A percentile compares a stretch with the other conserved stretches of the same genome.
Evolutionary conservation across 2,888 invertebrate species (phyloP).

Genomic region (Bembecia ichneumoniformis): DNA sequence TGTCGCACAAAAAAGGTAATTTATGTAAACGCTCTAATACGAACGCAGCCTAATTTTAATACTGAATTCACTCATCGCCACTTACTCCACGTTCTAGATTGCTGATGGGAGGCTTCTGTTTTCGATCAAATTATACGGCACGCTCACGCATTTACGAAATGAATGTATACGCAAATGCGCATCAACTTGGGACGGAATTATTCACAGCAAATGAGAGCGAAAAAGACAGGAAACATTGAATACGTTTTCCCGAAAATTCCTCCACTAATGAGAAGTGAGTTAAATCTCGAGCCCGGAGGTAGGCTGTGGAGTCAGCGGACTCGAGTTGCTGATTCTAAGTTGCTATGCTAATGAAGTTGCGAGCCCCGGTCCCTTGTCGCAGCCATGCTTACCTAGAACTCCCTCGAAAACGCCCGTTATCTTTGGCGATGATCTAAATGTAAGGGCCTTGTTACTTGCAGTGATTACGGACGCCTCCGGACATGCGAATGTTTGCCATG

Average conservation of each 20-base stretch:
- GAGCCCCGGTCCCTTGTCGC: slow-evolving; percentile 20
- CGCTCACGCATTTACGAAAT: slow-evolving; percentile 30
- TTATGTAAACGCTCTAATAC: not conserved
- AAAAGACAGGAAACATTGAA: slow-evolving; percentile 30
- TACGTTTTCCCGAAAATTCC: slow-evolving; percentile 52
- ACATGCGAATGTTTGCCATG: slow-evolving; percentile 46
- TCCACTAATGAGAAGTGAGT: slow-evolving; percentile 39
- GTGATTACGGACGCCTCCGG: slow-evolving; percentile 48
- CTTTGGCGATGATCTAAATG: slow-evolving; percentile 50
- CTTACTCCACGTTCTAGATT: slow-evolving; percentile 29
- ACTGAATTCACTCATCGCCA: slow-evolving; percentile 29
- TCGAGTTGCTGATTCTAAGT: slow-evolving; percentile 36
- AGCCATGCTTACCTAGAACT: slow-evolving; percentile 11
- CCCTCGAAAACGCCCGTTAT: slow-evolving; percentile 42
- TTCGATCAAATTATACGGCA: slow-evolving; percentile 61
- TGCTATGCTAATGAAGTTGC: slow-evolving; percentile 50
- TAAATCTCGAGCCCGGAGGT: slow-evolving; percentile 67
- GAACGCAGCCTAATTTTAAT: slow-evolving; percentile 13
- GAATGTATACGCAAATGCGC: slow-evolving; percentile 27
- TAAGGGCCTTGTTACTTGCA: slow-evolving; percentile 31
- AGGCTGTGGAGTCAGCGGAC: slow-evolving; percentile 47
- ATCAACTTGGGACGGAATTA: slow-evolving; percentile 26
- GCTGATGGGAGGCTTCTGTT: slow-evolving; percentile 47
- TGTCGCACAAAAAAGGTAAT: not conserved
- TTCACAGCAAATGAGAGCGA: slow-evolving; percentile 24